Base-by-base conservation (phyloP, 1,140 invertebrate genomes). In the Zaprionus tsacasi region DNA sequence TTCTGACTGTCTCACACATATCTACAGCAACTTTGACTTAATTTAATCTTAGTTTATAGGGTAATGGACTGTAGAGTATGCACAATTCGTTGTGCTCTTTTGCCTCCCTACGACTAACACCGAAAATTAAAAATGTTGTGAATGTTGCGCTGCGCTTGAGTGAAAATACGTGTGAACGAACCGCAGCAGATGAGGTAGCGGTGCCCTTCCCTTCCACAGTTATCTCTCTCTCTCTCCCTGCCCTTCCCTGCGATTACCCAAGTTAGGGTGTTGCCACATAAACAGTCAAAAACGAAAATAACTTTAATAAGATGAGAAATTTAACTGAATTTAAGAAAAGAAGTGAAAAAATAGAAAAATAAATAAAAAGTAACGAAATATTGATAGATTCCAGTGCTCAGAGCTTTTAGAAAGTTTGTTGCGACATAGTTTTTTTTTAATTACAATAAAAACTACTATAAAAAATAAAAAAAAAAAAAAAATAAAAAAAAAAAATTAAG, bases 141-240 rank as follows among this genome's bases (percentile, higher is more conserved):
- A 85, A 81, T 81, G 70, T 75, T 70, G 25, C 66, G 78, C 61
- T 71, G 78, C 70, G 81, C 74, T 85, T 86, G 78, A 72, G 82
- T 78, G 82, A 78, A 86, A 86, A 64, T 63, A 55, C 78, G 56
- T 81, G 82, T 86, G 82, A 85, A 86, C 52, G 82, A 86, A 85
- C 75, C 78, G 68, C 64, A 61, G 50, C 48, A 52, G 11, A 8
- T 36, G n/a, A 6, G 12, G 17, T 2, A 58, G 12, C 5, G n/a
- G 3, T 30, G 27, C 27, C 27, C 27, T 3, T 15, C 43, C 52
- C 43, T 7, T 6, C 1, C 10, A 21, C 21, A 21, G 21, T 17
- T 11, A 17, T 10, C n/a, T 48, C 15, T 11, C 8, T 1, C 1
- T 17, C 17, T 1, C 17, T 12, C 4, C 10, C 45, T 3, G 15